Evolutionary conservation across 2,888 invertebrate species (phyloP).

Genomic region (Cotesia congregata): DNA sequence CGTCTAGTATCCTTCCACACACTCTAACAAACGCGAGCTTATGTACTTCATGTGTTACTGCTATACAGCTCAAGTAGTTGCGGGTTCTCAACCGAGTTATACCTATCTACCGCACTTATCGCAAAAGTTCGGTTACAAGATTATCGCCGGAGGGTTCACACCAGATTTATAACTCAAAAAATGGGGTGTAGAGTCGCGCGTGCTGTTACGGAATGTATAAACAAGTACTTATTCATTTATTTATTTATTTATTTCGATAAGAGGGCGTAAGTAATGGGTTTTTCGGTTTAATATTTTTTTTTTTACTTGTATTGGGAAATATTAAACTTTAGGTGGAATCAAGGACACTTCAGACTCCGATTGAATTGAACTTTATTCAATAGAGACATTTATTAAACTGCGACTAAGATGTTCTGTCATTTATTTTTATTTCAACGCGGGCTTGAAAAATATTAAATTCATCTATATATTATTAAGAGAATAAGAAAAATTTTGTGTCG

Average conservation of each 20-base stretch:
- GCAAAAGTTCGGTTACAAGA: constrained; percentile 53
- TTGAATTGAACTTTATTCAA: too few relatives aligned
- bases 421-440: too few relatives aligned
- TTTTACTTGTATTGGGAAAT: too few relatives aligned
- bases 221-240: neutral
- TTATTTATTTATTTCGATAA: neutral
- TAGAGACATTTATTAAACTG: too few relatives aligned
- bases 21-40: neutral
- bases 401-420: too few relatives aligned
- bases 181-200: constrained; percentile 4
- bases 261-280: neutral
- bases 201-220: neutral
- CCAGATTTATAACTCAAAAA: constrained; percentile 43
- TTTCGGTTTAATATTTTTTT: too few relatives aligned
- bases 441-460: too few relatives aligned
- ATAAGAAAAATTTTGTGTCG: too few relatives aligned
- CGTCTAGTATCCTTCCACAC: constrained; percentile 30
- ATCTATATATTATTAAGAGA: too few relatives aligned
- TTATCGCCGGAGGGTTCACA: constrained; percentile 43
- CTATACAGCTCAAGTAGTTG: neutral
- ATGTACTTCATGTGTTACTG: neutral
- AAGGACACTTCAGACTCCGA: too few relatives aligned
- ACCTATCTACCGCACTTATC: constrained; percentile 49
- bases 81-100: constrained; percentile 51
- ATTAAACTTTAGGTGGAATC: too few relatives aligned